Conservation (phyloP, 2,797 vertebrate genomes). For the Ispidina picta region DNA sequence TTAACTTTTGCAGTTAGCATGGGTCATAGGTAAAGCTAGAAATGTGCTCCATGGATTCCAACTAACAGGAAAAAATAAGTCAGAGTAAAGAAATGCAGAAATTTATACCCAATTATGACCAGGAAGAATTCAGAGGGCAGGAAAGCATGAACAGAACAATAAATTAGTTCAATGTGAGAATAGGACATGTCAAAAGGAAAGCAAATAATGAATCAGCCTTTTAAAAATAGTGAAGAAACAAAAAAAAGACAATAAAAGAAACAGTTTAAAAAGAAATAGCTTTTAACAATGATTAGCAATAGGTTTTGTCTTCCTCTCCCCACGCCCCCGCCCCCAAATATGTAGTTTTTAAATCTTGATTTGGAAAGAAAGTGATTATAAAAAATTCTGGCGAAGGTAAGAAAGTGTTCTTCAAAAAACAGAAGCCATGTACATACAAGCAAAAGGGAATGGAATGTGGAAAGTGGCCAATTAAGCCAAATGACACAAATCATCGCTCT, state of each 20-base stretch:
- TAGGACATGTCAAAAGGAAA: conserved; percentile 3
- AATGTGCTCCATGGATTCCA: background rate
- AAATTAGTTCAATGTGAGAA: background rate
- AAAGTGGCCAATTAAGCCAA: background rate
- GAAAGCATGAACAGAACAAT: background rate
- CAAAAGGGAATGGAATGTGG: background rate
- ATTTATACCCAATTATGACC: background rate
- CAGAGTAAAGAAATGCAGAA: background rate
- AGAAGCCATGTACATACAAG: background rate
- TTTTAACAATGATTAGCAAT: background rate
- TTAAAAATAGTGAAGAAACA: background rate
- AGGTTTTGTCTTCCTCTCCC: background rate
- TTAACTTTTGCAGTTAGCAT: background rate
- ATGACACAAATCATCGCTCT: background rate
- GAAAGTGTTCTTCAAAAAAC: background rate
- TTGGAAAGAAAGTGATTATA: background rate
- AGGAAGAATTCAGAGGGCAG: background rate
- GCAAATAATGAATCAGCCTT: background rate
- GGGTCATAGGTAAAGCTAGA: background rate
- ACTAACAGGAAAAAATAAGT: background rate
- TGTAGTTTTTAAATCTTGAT: background rate
- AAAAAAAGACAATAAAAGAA: background rate
- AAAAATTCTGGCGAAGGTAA: background rate
- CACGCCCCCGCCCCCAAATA: no score
- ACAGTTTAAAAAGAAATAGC: background rate